These are phyloP conservation scores for Elysia crispata DNA, from an alignment of 2,888 invertebrate genomes.

Conservation along the genomic window DNA sequence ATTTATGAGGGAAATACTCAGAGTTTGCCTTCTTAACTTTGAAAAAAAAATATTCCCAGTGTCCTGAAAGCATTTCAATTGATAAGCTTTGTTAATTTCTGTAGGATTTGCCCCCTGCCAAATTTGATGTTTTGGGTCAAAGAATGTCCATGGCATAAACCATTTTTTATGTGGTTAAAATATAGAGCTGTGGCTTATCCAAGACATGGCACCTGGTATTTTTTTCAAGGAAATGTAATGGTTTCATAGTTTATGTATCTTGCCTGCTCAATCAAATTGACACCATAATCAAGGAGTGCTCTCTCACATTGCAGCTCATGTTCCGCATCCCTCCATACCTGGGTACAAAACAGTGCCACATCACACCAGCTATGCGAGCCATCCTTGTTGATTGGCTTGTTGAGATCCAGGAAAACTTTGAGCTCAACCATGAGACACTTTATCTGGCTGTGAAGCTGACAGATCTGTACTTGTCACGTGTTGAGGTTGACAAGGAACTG, in stretches of 20 bases:
- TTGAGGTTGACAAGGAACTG: slow-evolving; percentile 85
- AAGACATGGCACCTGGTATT: too few species aligned
- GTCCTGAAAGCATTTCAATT: too few species aligned
- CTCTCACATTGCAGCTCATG: slow-evolving; percentile 78
- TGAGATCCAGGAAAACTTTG: slow-evolving; percentile 93
- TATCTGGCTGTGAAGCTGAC: slow-evolving; percentile 97
- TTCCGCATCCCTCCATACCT: slow-evolving; percentile 91
- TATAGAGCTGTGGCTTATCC: too few species aligned
- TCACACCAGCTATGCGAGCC: slow-evolving; percentile 92
- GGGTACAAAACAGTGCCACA: slow-evolving; percentile 83
- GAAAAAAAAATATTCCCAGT: too few species aligned
- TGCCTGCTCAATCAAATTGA: not conserved
- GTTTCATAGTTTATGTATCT: not conserved
- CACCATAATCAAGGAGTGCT: not conserved
- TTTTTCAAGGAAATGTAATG: too few species aligned
- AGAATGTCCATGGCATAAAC: too few species aligned
- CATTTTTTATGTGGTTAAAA: too few species aligned
- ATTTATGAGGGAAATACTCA: too few species aligned
- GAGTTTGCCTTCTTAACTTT: too few species aligned
- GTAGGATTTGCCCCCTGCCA: too few species aligned
- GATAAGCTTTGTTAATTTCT: too few species aligned
- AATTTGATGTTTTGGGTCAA: too few species aligned
- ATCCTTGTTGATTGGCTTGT: slow-evolving; percentile 99
- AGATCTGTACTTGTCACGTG: slow-evolving; percentile 88
- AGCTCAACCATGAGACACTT: slow-evolving; percentile 97